Evolutionary conservation across 2,797 vertebrate genomes (phyloP).

Genomic region (Micrastur ruficollis): DNA sequence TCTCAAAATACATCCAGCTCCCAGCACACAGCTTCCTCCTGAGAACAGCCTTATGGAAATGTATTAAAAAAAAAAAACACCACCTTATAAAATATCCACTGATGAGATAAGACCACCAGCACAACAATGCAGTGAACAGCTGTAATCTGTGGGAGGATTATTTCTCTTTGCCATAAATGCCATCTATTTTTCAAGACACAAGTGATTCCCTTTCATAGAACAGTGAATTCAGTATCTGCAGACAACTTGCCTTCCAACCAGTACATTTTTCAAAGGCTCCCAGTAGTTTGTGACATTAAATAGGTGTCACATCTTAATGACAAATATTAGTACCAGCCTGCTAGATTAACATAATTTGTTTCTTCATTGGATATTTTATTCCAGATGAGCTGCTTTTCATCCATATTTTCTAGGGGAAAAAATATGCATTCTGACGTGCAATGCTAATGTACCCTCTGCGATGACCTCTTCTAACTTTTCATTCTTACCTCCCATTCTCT

Average conservation of each 20-base stretch:
- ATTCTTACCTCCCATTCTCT: background rate
- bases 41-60: background rate
- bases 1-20: background rate
- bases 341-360: constrained; percentile 59
- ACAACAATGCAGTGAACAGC: constrained; percentile 23
- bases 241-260: constrained; percentile 2
- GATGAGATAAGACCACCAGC: constrained; percentile 43
- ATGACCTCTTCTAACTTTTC: constrained; percentile 18
- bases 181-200: constrained; percentile 4
- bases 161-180: constrained; percentile 1
- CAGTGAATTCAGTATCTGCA: background rate
- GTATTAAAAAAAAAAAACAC: background rate
- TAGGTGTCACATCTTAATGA: constrained; percentile 46
- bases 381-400: constrained; percentile 38
- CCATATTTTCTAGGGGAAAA: background rate
- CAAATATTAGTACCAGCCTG: constrained; percentile 18
- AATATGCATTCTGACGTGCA: constrained; percentile 18
- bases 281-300: background rate
- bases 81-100: constrained; percentile 9
- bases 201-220: background rate
- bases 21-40: background rate
- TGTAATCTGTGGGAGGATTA: constrained; percentile 27
- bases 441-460: constrained; percentile 22
- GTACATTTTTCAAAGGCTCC: background rate
- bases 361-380: constrained; percentile 28